A percentile compares a stretch with the other conserved stretches of the same genome.
Conservation (phyloP, 2,888 invertebrate genomes). For the Ichneumon xanthorius region DNA sequence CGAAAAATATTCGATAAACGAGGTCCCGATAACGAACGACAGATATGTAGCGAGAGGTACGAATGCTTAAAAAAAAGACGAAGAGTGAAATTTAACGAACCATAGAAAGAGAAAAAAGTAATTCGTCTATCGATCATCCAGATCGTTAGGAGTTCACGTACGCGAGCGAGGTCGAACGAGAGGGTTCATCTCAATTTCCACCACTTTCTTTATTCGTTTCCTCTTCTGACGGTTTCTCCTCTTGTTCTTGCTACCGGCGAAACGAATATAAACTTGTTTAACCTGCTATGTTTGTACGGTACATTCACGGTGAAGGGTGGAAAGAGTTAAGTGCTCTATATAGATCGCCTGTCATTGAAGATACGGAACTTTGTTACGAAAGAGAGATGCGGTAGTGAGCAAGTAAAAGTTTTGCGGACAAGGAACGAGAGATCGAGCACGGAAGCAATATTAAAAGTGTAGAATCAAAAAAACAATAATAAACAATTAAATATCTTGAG, state of each 20-base stretch:
- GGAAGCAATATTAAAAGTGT: neutral
- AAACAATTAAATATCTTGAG: too few species aligned
- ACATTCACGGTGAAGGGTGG: neutral
- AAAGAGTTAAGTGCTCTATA: neutral
- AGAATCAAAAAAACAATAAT: neutral
- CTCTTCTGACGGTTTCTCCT: neutral
- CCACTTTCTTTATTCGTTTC: constrained; percentile 5
- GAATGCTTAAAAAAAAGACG: constrained; percentile 18
- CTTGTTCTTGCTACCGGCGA: neutral
- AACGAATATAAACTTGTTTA: neutral
- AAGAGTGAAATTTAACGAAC: constrained; percentile 21
- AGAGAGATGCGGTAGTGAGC: neutral
- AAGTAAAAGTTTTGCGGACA: neutral
- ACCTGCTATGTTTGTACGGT: neutral
- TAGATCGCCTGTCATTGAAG: neutral
- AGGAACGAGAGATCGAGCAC: neutral
- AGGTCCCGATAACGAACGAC: constrained; percentile 17
- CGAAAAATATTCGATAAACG: constrained; percentile 29
- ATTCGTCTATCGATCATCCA: constrained; percentile 55
- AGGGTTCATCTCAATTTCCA: constrained; percentile 42
- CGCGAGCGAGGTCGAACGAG: constrained; percentile 39
- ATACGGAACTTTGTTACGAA: neutral
- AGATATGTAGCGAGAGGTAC: constrained; percentile 5
- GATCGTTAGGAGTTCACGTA: constrained; percentile 59
- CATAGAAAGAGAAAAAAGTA: constrained; percentile 23